phyloP scores from a whole-genome alignment of 1,140 invertebrate genomes.

The Pteromalus puparum region DNA sequence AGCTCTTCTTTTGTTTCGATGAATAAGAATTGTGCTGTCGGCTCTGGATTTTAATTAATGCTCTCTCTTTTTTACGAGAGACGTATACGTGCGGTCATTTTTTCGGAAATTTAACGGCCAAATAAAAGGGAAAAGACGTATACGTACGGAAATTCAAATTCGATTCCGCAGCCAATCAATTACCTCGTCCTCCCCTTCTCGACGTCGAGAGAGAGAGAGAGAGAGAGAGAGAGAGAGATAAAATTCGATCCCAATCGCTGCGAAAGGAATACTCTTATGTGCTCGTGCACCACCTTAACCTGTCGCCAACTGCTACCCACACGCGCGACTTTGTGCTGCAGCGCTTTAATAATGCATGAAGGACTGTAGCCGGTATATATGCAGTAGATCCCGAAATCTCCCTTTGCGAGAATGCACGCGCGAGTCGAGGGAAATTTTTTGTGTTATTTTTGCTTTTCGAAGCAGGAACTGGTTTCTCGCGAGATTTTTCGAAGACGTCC shows the following conservation, averaged over 20 bases:
- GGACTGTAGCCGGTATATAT: not conserved
- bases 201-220: too few species aligned
- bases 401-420: not conserved
- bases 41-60: too few species aligned
- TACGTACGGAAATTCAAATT: not conserved
- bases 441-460: constrained; percentile 12
- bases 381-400: not conserved
- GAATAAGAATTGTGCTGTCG: too few species aligned
- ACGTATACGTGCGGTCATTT: not conserved
- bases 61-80: not conserved
- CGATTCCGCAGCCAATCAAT: not conserved
- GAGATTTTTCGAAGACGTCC: not conserved
- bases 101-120: not conserved
- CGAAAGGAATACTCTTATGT: too few species aligned
- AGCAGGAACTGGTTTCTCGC: constrained; percentile 8
- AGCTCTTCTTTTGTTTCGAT: not conserved
- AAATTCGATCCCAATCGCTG: constrained; percentile 22
- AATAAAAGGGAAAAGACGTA: not conserved
- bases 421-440: not conserved
- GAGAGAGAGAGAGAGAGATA: too few species aligned
- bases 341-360: constrained; percentile 28
- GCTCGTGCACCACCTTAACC: not conserved
- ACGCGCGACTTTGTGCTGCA: too few species aligned
- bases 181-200: not conserved
- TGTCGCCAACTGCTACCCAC: not conserved